Conservation (phyloP, 2,113 vertebrate genomes). For the Willisornis vidua region DNA sequence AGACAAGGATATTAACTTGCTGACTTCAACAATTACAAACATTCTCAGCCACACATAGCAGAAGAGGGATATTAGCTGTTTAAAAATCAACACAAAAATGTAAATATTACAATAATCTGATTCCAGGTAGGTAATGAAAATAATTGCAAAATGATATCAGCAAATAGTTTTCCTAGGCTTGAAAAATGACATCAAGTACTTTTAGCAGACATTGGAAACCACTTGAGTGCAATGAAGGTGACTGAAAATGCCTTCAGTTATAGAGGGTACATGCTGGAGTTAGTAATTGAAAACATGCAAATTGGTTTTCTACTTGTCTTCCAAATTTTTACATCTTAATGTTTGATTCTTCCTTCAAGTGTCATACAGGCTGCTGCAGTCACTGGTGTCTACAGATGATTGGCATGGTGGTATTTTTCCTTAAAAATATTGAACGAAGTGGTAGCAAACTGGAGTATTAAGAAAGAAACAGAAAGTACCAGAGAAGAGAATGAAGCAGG, state of each 20-base stretch:
- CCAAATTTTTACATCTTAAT: not conserved
- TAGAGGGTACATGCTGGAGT: not conserved
- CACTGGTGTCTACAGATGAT: not conserved
- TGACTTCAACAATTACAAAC: not conserved
- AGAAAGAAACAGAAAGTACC: not conserved
- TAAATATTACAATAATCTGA: not conserved
- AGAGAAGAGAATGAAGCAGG: not conserved
- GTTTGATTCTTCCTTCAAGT: not conserved
- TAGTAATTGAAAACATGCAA: not conserved
- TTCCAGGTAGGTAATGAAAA: not conserved
- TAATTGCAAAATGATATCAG: not conserved
- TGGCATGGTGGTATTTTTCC: not conserved
- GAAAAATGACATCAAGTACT: not conserved
- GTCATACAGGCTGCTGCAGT: not conserved
- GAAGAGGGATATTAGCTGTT: not conserved
- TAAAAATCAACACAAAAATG: not conserved
- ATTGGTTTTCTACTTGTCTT: not conserved
- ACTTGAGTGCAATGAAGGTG: not conserved
- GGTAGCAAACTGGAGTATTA: not conserved
- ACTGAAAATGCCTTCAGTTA: not conserved
- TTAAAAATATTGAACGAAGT: not conserved
- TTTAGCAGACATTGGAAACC: not conserved
- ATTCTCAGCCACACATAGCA: not conserved
- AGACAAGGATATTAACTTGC: not conserved
- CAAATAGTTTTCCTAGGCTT: not conserved